phyloP scores from a whole-genome alignment of 2,888 invertebrate genomes.

The Suillia variegata region DNA sequence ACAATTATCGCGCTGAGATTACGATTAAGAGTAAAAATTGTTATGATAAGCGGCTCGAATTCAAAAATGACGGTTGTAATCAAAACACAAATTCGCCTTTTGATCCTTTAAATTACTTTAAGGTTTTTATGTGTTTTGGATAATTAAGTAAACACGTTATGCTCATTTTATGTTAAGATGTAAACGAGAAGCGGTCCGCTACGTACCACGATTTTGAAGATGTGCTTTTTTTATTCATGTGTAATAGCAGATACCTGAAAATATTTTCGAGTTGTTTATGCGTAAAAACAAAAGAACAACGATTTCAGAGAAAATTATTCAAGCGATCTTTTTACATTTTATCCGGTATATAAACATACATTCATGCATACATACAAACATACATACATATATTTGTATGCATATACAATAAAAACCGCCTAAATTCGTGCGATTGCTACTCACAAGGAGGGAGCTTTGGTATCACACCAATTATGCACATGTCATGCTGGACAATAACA shows the following conservation, averaged over 20 bases:
- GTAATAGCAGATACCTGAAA: no score
- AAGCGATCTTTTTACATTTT: no score
- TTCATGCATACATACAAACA: no score
- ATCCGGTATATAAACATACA: no score
- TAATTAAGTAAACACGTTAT: neutral
- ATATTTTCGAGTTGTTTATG: no score
- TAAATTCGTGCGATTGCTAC: neutral
- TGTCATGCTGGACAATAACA: slow-evolving; percentile 26
- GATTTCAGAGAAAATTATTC: no score
- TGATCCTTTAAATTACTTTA: neutral
- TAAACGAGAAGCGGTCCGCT: neutral
- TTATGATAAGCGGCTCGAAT: neutral
- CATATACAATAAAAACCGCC: neutral
- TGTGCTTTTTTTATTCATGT: no score
- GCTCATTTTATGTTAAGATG: neutral
- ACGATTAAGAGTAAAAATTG: neutral
- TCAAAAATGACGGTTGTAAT: neutral
- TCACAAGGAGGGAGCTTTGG: neutral
- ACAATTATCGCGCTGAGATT: neutral
- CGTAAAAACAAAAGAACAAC: no score
- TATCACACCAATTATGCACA: slow-evolving; percentile 35
- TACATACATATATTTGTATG: no score
- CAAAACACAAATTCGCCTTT: neutral
- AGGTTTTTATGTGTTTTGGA: neutral
- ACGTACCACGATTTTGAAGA: no score